phyloP scores from a whole-genome alignment of 2,113 vertebrate genomes.

The Corydoras sp. region DNA sequence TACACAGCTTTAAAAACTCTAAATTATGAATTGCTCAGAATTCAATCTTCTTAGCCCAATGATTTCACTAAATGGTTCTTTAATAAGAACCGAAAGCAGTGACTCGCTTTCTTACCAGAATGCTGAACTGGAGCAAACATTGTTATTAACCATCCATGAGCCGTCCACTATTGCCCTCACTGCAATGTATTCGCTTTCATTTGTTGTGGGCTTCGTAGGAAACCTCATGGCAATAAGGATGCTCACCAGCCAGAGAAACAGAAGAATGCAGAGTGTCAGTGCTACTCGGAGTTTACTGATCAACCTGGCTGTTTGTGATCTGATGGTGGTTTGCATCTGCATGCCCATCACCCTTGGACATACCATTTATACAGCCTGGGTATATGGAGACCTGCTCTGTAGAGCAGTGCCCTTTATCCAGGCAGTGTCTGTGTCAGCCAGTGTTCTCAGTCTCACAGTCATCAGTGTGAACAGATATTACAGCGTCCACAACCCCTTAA shows the following conservation, averaged over 20 bases:
- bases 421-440: slow-evolving; percentile 81
- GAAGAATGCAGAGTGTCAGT: slow-evolving; percentile 68
- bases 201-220: slow-evolving; percentile 78
- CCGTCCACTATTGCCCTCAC: slow-evolving; percentile 79
- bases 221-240: slow-evolving; percentile 82
- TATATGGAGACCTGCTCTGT: slow-evolving; percentile 85
- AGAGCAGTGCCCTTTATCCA: slow-evolving; percentile 82
- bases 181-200: slow-evolving; percentile 77
- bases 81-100: slow-evolving; percentile 40
- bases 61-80: slow-evolving; percentile 41
- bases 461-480: slow-evolving; percentile 87
- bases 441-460: slow-evolving; percentile 80
- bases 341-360: slow-evolving; percentile 86
- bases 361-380: slow-evolving; percentile 84
- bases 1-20: slow-evolving; percentile 18
- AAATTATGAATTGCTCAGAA: slow-evolving; percentile 47
- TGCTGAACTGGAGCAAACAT: slow-evolving; percentile 71
- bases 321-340: slow-evolving; percentile 86
- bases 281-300: slow-evolving; percentile 80
- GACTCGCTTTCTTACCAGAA: slow-evolving; percentile 53
- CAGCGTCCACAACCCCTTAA: slow-evolving; percentile 78
- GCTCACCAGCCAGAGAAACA: slow-evolving; percentile 68
- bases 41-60: slow-evolving; percentile 18
- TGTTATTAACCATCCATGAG: slow-evolving; percentile 77
- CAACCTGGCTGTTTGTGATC: slow-evolving; percentile 83